A percentile compares a stretch with the other conserved stretches of the same genome.
Conservation (phyloP, 2,113 vertebrate species). For the Colossoma macropomum region DNA sequence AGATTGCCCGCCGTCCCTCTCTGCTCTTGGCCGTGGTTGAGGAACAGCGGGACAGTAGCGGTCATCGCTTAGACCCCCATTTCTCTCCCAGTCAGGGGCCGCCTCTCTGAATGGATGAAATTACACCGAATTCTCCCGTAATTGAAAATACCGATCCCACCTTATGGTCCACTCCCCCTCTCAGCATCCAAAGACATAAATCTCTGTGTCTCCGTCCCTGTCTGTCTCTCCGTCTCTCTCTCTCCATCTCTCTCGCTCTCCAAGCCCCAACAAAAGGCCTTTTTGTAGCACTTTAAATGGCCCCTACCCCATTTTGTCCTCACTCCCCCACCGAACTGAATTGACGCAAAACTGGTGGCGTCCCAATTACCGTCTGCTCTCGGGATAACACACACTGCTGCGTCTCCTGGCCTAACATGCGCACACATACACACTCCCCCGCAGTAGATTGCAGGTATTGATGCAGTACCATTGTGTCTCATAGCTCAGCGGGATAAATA, state of each 20-base stretch:
- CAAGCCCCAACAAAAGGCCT: constrained; percentile 46
- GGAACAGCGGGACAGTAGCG: constrained; percentile 64
- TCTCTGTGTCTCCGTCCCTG: constrained; percentile 23
- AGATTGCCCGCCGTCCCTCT: constrained; percentile 44
- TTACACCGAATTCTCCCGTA: constrained; percentile 76
- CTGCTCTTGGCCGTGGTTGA: constrained; percentile 56
- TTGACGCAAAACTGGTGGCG: constrained; percentile 73
- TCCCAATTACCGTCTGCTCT: constrained; percentile 71
- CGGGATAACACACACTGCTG: constrained; percentile 63
- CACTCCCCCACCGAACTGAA: constrained; percentile 72
- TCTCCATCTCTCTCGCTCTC: constrained; percentile 36
- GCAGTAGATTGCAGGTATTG: constrained; percentile 79
- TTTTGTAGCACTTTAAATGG: constrained; percentile 57
- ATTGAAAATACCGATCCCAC: constrained; percentile 79
- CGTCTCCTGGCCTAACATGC: constrained; percentile 57
- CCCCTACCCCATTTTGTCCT: constrained; percentile 62
- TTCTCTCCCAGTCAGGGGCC: constrained; percentile 74
- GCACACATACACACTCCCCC: constrained; percentile 52
- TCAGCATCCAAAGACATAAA: constrained; percentile 46
- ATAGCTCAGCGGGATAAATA: constrained; percentile 73
- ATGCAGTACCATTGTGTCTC: constrained; percentile 74
- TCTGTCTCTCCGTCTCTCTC: constrained; percentile 25
- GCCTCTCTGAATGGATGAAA: constrained; percentile 75
- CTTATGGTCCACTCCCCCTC: constrained; percentile 54
- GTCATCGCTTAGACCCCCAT: constrained; percentile 71